Conservation (phyloP, 1,140 invertebrate genomes). For the Tetragonula clypearis region DNA sequence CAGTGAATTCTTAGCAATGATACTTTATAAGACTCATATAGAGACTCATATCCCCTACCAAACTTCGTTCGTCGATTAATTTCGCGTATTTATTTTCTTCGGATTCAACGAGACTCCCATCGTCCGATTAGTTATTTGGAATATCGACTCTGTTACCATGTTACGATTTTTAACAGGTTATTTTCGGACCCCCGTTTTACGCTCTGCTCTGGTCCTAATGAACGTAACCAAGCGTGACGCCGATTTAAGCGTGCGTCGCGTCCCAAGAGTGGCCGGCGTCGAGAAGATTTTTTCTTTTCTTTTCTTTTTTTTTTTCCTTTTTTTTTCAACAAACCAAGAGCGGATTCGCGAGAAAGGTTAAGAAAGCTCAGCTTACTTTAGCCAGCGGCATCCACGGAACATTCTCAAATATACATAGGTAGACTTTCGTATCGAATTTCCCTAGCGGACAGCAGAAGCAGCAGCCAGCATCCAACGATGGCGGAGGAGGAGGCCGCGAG, state of each 20-base stretch:
- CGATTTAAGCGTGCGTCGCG: not conserved
- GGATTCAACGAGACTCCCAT: too few relatives aligned
- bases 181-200: too few relatives aligned
- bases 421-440: slow-evolving; percentile 77
- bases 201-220: not conserved
- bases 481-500: not conserved
- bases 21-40: too few relatives aligned
- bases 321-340: not conserved
- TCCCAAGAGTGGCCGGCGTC: not conserved
- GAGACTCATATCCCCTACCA: too few relatives aligned
- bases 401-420: slow-evolving; percentile 76
- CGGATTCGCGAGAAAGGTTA: slow-evolving; percentile 39
- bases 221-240: not conserved
- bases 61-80: too few relatives aligned
- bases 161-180: too few relatives aligned
- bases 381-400: slow-evolving; percentile 23
- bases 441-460: slow-evolving; percentile 71
- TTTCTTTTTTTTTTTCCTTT: too few relatives aligned
- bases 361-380: slow-evolving; percentile 43
- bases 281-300: not conserved
- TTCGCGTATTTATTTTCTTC: too few relatives aligned
- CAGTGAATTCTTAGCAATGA: too few relatives aligned
- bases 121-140: too few relatives aligned
- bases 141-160: too few relatives aligned
- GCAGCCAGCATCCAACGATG: slow-evolving; percentile 57